Evolutionary conservation across 2,888 invertebrate genomes (phyloP).

Genomic region (Ariolimax columbianus): DNA sequence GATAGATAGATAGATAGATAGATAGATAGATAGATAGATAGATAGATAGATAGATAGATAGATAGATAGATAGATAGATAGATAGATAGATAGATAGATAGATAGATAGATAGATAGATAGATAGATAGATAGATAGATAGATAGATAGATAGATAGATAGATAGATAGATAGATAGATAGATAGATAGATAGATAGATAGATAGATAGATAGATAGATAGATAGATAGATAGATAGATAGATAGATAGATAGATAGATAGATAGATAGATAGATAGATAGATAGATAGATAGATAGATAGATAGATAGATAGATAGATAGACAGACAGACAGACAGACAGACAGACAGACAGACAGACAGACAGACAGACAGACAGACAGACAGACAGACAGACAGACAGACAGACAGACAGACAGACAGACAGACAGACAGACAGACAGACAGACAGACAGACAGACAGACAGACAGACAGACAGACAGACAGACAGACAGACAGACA

Average conservation of each 20-base stretch:
- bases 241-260: slow-evolving; percentile 1
- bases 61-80: background rate
- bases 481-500: background rate
- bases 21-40: slow-evolving; percentile 1
- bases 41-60: background rate
- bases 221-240: background rate
- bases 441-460: background rate
- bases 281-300: slow-evolving; percentile 15
- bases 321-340: background rate
- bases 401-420: slow-evolving; percentile 27
- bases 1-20: background rate
- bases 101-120: background rate
- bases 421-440: background rate
- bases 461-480: background rate
- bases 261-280: slow-evolving; percentile 17
- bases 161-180: background rate
- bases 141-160: background rate
- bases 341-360: background rate
- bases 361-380: background rate
- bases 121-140: background rate
- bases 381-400: background rate
- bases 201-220: background rate
- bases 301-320: too few species aligned
- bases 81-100: background rate
- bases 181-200: background rate